Evolutionary conservation across 2,797 vertebrate genomes (phyloP).

Genomic region (Acanthornis magna): DNA sequence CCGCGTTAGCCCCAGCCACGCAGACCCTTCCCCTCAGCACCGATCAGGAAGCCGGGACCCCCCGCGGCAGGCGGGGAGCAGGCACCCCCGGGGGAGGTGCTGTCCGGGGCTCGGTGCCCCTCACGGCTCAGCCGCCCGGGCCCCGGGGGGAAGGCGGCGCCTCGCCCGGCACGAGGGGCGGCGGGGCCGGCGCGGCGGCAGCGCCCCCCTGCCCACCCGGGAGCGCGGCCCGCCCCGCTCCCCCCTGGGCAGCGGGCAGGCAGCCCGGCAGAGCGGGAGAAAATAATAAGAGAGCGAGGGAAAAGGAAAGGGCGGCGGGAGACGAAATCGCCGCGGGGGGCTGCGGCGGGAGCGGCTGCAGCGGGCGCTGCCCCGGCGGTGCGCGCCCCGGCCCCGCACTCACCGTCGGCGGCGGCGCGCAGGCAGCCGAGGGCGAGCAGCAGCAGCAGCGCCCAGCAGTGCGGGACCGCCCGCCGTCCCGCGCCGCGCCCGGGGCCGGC

Average conservation of each 20-base stretch:
- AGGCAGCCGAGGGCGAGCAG: neutral
- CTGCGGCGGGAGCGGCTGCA: neutral
- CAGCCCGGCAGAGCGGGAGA: too few species aligned
- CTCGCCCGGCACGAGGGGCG: neutral
- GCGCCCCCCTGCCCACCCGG: neutral
- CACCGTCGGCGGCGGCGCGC: neutral
- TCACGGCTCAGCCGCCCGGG: neutral
- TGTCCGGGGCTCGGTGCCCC: neutral
- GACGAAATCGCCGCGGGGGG: neutral
- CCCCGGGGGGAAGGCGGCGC: neutral
- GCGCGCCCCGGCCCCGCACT: neutral
- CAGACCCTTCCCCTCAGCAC: too few species aligned
- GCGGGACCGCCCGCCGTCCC: neutral
- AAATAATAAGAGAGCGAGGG: too few species aligned
- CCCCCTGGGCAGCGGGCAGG: neutral
- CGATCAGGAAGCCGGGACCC: neutral
- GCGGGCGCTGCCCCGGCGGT: neutral
- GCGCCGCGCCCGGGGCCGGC: neutral
- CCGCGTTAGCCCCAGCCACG: rapidly evolving
- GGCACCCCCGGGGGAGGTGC: neutral
- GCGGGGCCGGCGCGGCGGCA: neutral
- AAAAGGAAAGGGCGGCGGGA: neutral
- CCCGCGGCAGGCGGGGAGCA: neutral
- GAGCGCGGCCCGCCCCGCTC: neutral
- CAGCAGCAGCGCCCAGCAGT: neutral